phyloP scores from a whole-genome alignment of 2,797 vertebrate species.

The Trachops cirrhosus region DNA sequence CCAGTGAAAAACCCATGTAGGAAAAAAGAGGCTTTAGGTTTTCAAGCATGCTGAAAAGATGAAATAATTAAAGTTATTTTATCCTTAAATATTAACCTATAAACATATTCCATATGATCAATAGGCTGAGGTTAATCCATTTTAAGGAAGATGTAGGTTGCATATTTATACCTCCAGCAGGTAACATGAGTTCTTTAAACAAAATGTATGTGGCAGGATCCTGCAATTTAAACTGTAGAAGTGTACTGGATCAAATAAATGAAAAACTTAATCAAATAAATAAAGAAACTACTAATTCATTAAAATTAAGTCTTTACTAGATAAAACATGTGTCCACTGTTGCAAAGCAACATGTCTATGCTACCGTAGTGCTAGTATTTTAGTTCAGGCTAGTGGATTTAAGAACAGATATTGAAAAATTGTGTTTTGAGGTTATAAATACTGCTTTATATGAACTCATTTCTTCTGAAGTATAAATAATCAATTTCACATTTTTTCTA shows the following conservation, averaged over 20 bases:
- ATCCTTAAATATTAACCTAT: background rate
- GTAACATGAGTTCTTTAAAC: background rate
- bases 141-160: background rate
- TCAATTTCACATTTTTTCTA: conserved; percentile 4
- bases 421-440: background rate
- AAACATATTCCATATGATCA: background rate
- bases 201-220: background rate
- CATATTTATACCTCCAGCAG: background rate
- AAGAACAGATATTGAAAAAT: background rate
- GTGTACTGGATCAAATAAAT: background rate
- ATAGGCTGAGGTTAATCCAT: background rate
- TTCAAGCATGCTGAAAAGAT: background rate
- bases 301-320: background rate
- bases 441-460: background rate
- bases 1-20: background rate
- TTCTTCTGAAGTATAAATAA: background rate
- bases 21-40: background rate
- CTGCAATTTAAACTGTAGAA: background rate
- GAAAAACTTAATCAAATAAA: background rate
- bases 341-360: background rate
- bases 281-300: background rate
- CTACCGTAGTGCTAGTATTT: background rate
- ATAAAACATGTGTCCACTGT: background rate
- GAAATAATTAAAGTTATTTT: background rate
- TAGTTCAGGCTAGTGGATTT: background rate